Conservation (phyloP, 1,140 invertebrate species). For the Lordiphosa stackelbergi region DNA sequence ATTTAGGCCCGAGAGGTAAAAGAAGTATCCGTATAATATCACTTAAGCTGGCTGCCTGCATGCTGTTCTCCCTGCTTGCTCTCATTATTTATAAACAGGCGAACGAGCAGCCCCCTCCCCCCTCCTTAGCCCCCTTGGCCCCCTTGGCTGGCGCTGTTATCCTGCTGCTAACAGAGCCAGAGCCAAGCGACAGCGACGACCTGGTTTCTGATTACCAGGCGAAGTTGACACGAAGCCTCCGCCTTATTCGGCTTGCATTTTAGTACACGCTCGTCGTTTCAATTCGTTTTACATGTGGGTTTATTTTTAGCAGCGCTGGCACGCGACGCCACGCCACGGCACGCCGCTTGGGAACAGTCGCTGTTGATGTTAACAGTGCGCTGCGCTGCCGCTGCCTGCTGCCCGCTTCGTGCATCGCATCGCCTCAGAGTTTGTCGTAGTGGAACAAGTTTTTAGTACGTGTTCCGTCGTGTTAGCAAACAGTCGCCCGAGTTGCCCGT, state of each 20-base stretch:
- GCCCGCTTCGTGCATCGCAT: constrained; percentile 2
- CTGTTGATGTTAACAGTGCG: neutral
- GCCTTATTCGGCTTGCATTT: constrained; percentile 9
- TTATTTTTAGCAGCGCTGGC: constrained; percentile 9
- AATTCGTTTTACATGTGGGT: constrained; percentile 1
- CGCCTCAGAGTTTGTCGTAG: constrained; percentile 30
- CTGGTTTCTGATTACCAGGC: constrained; percentile 28
- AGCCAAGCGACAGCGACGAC: constrained; percentile 18
- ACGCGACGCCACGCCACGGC: neutral
- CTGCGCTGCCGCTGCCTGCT: constrained; percentile 13
- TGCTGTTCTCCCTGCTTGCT: too few species aligned
- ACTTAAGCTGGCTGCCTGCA: constrained; percentile 29
- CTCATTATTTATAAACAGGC: constrained; percentile 11
- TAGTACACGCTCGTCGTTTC: constrained; percentile 2
- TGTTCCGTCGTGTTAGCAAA: constrained; percentile 76
- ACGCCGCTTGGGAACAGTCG: constrained; percentile 5
- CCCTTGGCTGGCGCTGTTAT: constrained; percentile 12
- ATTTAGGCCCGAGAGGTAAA: constrained; percentile 35
- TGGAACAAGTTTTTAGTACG: constrained; percentile 77
- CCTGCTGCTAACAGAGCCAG: constrained; percentile 3
- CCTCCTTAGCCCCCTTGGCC: too few species aligned
- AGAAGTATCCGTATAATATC: constrained; percentile 34
- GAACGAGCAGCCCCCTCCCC: neutral
- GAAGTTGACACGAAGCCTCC: constrained; percentile 1
- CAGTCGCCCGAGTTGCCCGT: constrained; percentile 54